Evolutionary conservation across 1,140 invertebrate species (phyloP).

Genomic region (Drosophila varians): DNA sequence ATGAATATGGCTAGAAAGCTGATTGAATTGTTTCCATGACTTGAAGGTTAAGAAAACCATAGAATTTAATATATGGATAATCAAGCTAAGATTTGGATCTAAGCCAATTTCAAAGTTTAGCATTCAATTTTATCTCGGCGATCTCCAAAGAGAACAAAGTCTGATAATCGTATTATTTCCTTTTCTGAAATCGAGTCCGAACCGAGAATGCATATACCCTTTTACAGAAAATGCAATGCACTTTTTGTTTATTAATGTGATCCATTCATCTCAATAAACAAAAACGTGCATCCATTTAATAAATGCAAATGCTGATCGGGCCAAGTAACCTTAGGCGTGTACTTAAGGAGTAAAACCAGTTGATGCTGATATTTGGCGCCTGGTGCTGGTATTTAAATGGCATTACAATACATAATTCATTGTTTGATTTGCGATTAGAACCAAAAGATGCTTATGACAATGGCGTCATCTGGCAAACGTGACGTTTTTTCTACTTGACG

Average conservation of each 20-base stretch:
- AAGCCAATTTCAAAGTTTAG: background rate
- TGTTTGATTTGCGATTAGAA: constrained; percentile 65
- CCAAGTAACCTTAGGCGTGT: constrained; percentile 34
- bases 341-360: constrained; percentile 24
- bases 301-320: constrained; percentile 50
- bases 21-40: constrained; percentile 35
- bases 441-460: constrained; percentile 46
- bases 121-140: background rate
- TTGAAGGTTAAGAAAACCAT: background rate
- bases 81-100: background rate
- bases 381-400: constrained; percentile 14
- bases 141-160: background rate
- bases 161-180: background rate
- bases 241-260: constrained; percentile 3
- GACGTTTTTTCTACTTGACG: constrained; percentile 39
- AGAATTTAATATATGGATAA: background rate
- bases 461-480: constrained; percentile 57
- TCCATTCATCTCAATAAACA: constrained; percentile 16
- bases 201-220: constrained; percentile 1
- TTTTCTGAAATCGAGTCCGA: background rate
- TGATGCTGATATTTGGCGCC: constrained; percentile 28
- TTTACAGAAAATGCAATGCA: constrained; percentile 18
- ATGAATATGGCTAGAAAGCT: constrained; percentile 33
- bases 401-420: constrained; percentile 70
- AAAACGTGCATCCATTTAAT: constrained; percentile 47